A percentile compares a stretch with the other conserved stretches of the same genome.
Evolutionary conservation across 1,140 invertebrate genomes (phyloP).

Genomic region (Dufourea novaeangliae): DNA sequence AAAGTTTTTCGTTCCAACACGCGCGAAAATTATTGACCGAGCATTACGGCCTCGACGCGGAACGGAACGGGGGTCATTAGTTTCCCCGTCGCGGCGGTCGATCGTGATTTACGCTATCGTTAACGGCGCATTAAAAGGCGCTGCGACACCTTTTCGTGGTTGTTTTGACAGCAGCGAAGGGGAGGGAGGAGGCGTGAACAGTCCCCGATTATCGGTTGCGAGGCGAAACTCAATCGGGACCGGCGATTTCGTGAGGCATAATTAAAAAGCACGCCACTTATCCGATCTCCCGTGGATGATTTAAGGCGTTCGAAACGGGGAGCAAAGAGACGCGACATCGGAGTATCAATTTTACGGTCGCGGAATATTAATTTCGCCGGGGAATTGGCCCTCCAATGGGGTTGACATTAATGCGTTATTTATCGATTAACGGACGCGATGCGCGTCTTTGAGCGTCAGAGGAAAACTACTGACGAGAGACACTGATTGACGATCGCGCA

Average conservation of each 20-base stretch:
- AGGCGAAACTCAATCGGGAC: constrained; percentile 10
- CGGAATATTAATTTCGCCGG: background rate
- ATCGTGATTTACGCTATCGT: constrained; percentile 59
- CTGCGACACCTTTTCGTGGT: constrained; percentile 38
- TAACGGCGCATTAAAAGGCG: constrained; percentile 49
- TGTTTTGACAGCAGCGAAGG: constrained; percentile 34
- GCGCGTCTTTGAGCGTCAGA: no score
- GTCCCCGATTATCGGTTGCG: constrained; percentile 20
- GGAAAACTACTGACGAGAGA: no score
- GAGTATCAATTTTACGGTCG: constrained; percentile 4
- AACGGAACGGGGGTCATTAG: constrained; percentile 13
- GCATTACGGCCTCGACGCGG: background rate
- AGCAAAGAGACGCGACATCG: background rate
- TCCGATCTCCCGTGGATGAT: background rate
- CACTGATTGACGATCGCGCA: no score
- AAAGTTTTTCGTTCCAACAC: background rate
- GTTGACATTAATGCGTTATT: background rate
- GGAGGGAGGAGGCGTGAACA: constrained; percentile 2
- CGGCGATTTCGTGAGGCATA: constrained; percentile 5
- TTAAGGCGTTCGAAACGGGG: background rate
- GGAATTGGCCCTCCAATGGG: no score
- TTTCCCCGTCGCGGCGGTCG: constrained; percentile 17
- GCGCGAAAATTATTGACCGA: constrained; percentile 47
- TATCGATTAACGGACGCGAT: background rate
- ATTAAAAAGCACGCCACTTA: constrained; percentile 28